phyloP scores from a whole-genome alignment of 30 jellyfish, hydroid and myxozoan genomes.

The Phacellophora camtschatica region DNA sequence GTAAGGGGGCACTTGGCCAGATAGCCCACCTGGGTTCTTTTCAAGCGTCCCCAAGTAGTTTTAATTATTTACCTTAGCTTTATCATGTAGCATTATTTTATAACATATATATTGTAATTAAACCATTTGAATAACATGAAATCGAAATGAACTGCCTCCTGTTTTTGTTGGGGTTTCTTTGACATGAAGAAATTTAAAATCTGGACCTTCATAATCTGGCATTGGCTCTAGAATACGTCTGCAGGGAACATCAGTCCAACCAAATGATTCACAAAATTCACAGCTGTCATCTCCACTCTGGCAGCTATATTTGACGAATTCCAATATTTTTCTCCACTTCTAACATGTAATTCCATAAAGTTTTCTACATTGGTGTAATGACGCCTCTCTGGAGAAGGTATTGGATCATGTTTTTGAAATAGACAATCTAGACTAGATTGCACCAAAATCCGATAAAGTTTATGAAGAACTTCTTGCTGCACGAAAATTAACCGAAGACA shows the following conservation, averaged over 20 bases:
- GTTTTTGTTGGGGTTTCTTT: background rate
- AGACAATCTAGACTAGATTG: background rate
- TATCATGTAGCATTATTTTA: too few species aligned
- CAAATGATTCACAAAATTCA: background rate
- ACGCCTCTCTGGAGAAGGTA: background rate
- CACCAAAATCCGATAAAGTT: background rate
- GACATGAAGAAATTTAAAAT: background rate
- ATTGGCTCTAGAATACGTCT: background rate
- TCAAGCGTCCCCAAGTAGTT: too few species aligned
- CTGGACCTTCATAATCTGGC: background rate
- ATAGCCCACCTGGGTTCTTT: too few species aligned
- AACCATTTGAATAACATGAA: too few species aligned
- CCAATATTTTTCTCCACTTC: background rate
- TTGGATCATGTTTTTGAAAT: background rate
- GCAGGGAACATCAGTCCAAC: background rate
- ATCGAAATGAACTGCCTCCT: background rate
- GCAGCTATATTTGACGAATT: background rate
- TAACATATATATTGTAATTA: too few species aligned
- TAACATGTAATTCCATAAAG: background rate
- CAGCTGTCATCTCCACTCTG: background rate
- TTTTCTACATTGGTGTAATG: background rate
- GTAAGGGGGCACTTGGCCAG: too few species aligned
- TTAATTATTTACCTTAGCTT: too few species aligned
- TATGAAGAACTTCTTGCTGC: background rate
- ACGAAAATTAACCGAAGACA: background rate